Conservation (phyloP, 1,140 invertebrate species). For the Drosophila pruinosa region DNA sequence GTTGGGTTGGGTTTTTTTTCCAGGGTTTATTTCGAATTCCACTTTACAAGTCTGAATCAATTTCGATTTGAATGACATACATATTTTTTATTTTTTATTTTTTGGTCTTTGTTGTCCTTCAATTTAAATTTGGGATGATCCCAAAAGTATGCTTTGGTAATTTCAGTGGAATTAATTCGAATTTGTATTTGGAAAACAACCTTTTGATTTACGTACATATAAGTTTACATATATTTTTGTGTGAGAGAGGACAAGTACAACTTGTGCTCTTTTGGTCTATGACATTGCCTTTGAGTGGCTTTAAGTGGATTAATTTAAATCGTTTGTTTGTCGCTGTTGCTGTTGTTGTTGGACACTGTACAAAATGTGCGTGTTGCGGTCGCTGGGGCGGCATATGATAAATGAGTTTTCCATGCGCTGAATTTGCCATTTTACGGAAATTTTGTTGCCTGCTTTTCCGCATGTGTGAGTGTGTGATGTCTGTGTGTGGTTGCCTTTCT, state of each 20-base stretch:
- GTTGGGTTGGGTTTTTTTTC: neutral
- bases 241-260: slow-evolving; percentile 16
- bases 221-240: slow-evolving; percentile 1
- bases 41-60: slow-evolving; percentile 1
- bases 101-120: neutral
- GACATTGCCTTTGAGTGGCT: slow-evolving; percentile 54
- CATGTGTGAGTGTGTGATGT: neutral
- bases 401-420: slow-evolving; percentile 67
- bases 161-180: slow-evolving; percentile 3
- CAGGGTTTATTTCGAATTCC: neutral
- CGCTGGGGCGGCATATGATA: slow-evolving; percentile 54
- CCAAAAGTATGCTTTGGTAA: slow-evolving; percentile 2
- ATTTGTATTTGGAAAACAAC: neutral
- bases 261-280: slow-evolving; percentile 33
- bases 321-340: slow-evolving; percentile 51
- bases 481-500: neutral
- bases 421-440: slow-evolving; percentile 43
- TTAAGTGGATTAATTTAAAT: slow-evolving; percentile 76
- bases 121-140: neutral
- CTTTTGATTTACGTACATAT: neutral
- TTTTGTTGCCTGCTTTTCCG: slow-evolving; percentile 38
- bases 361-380: slow-evolving; percentile 36
- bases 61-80: neutral
- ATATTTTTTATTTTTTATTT: neutral
- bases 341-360: slow-evolving; percentile 26